phyloP scores from a whole-genome alignment of 2,888 invertebrate species.

The Drosophila kanekoi region DNA sequence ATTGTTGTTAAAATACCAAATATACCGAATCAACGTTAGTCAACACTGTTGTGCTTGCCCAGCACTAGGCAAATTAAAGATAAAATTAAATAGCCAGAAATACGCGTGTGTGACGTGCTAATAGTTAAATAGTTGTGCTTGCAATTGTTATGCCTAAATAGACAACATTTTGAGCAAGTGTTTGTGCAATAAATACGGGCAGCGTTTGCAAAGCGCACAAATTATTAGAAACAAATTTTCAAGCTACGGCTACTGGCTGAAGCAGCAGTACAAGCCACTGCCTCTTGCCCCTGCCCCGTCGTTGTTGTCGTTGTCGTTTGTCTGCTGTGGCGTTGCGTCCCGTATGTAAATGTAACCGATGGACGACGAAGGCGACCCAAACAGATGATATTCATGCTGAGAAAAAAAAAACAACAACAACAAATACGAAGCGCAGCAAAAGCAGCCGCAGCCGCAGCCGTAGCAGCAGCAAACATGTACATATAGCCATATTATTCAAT shows the following conservation, averaged over 20 bases:
- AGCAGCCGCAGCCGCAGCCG: conserved; percentile 29
- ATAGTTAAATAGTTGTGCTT: conserved; percentile 50
- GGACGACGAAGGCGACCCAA: conserved; percentile 67
- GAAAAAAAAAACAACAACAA: conserved; percentile 53
- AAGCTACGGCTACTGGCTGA: conserved; percentile 48
- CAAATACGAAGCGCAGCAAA: conserved; percentile 48
- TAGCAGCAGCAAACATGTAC: conserved; percentile 54
- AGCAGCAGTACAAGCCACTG: conserved; percentile 49
- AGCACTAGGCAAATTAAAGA: conserved; percentile 64
- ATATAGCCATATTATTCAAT: conserved; percentile 67
- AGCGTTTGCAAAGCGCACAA: conserved; percentile 28
- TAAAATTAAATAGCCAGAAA: conserved; percentile 60
- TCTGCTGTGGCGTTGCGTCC: conserved; percentile 57
- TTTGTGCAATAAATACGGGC: conserved; percentile 63
- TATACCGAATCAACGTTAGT: conserved; percentile 16
- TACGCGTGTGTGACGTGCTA: conserved; percentile 62
- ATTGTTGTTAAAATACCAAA: conserved; percentile 33
- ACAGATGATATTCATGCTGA: conserved; percentile 66
- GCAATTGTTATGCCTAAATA: conserved; percentile 46
- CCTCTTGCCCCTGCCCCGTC: conserved; percentile 25
- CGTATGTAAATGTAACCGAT: conserved; percentile 66
- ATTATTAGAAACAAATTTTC: conserved; percentile 43
- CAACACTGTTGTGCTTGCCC: conserved; percentile 46
- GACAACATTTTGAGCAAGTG: conserved; percentile 57
- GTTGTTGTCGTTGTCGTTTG: conserved; percentile 47